phyloP scores from a whole-genome alignment of 2,113 vertebrate genomes.

The Phyllostomus discolor region DNA sequence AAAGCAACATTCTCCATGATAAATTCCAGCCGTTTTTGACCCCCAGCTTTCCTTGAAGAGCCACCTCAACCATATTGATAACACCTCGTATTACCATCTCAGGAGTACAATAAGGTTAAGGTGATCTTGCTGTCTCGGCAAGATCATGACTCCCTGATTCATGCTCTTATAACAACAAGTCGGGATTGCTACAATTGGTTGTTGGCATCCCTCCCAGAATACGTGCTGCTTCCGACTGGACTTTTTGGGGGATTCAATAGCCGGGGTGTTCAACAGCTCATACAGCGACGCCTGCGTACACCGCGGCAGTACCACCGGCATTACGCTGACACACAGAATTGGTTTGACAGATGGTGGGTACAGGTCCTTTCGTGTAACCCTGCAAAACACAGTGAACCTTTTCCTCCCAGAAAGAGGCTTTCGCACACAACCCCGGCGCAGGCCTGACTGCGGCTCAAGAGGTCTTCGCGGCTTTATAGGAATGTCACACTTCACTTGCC shows the following conservation, averaged over 20 bases:
- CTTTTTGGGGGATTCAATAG: conserved; percentile 70
- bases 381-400: conserved; percentile 28
- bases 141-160: conserved; percentile 79
- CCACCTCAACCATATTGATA: conserved; percentile 78
- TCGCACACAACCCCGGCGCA: not conserved
- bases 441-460: not conserved
- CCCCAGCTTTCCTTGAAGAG: conserved; percentile 75
- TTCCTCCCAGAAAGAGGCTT: conserved; percentile 1
- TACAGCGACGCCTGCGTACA: conserved; percentile 51
- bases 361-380: conserved; percentile 27
- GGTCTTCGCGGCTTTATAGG: not conserved
- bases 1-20: conserved; percentile 74
- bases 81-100: conserved; percentile 78
- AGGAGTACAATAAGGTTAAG: conserved; percentile 81
- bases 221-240: conserved; percentile 62
- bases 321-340: conserved; percentile 39
- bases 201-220: conserved; percentile 80
- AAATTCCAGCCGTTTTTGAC: conserved; percentile 80
- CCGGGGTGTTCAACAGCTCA: conserved; percentile 61
- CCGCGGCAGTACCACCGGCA: not conserved
- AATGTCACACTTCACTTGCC: not conserved
- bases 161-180: conserved; percentile 79
- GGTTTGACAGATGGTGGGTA: conserved; percentile 36
- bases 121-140: conserved; percentile 82
- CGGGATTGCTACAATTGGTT: conserved; percentile 81